These are phyloP conservation scores for Cinclus cinclus DNA, from an alignment of 2,113 vertebrate genomes.

Conservation along the genomic window DNA sequence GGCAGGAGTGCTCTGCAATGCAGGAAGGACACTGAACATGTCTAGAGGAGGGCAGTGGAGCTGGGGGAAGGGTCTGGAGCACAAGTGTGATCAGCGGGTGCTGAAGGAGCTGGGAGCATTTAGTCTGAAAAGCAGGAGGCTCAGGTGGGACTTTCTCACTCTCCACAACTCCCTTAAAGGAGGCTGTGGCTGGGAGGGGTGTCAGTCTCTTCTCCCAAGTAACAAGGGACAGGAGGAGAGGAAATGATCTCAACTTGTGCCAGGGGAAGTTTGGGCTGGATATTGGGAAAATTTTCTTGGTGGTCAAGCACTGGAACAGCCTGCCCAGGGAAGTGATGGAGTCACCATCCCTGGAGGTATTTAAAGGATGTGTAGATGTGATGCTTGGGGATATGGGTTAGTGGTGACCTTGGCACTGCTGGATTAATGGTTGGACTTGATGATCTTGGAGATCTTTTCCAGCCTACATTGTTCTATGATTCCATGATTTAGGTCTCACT, in stretches of 20 bases:
- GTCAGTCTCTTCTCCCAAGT: not conserved
- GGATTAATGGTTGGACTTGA: not conserved
- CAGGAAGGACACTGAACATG: accelerated
- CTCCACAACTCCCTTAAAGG: not conserved
- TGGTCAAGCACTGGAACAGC: not conserved
- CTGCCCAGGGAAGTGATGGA: not conserved
- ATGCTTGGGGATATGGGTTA: not conserved
- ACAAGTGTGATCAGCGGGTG: not conserved
- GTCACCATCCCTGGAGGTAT: not conserved
- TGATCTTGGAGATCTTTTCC: not conserved
- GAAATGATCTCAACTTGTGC: not conserved
- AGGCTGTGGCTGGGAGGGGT: not conserved
- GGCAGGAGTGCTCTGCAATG: not conserved
- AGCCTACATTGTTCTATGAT: not conserved
- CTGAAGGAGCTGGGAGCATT: not conserved
- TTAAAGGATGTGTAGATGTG: not conserved
- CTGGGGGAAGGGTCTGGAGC: not conserved
- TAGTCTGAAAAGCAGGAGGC: not conserved
- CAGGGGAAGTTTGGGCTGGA: not conserved
- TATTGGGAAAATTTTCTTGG: not conserved
- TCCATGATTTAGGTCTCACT: not conserved
- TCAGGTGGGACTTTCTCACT: not conserved
- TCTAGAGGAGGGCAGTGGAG: not conserved
- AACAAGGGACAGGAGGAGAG: not conserved
- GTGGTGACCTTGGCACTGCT: not conserved